A percentile compares a stretch with the other conserved stretches of the same genome.
These are phyloP conservation scores for Marronus borbonicus DNA, from an alignment of 2,888 invertebrate species.

Conservation along the genomic window DNA sequence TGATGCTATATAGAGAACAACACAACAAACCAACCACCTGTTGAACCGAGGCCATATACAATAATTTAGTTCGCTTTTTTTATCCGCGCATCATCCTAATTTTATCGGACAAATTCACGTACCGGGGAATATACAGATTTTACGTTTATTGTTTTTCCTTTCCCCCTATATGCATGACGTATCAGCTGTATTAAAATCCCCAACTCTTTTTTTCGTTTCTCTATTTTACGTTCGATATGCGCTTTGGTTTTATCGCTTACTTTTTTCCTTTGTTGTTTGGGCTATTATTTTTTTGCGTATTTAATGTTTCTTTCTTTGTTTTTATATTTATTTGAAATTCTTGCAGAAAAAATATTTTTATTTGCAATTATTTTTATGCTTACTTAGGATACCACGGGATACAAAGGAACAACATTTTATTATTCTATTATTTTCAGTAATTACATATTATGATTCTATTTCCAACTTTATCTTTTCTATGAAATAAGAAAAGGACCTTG, in stretches of 20 bases:
- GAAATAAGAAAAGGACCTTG: too few relatives aligned
- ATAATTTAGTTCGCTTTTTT: slow-evolving; percentile 50
- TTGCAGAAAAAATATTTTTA: neutral
- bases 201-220: neutral
- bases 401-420: too few relatives aligned
- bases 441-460: too few relatives aligned
- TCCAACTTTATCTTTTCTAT: too few relatives aligned
- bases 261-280: neutral
- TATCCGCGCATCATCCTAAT: slow-evolving; percentile 37
- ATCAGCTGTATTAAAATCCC: slow-evolving; percentile 5
- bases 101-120: slow-evolving; percentile 27
- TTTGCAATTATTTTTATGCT: too few relatives aligned
- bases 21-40: slow-evolving; percentile 62
- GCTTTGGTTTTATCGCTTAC: neutral
- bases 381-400: too few relatives aligned
- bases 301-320: neutral
- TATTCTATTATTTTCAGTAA: too few relatives aligned
- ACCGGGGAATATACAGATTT: neutral
- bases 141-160: slow-evolving; percentile 4
- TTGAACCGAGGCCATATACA: slow-evolving; percentile 54
- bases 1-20: slow-evolving; percentile 53
- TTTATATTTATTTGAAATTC: neutral
- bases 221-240: neutral
- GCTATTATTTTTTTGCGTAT: neutral
- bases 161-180: slow-evolving; percentile 7